Evolutionary conservation across 2,113 vertebrate genomes (phyloP).

Genomic region (Archilochus colubris): DNA sequence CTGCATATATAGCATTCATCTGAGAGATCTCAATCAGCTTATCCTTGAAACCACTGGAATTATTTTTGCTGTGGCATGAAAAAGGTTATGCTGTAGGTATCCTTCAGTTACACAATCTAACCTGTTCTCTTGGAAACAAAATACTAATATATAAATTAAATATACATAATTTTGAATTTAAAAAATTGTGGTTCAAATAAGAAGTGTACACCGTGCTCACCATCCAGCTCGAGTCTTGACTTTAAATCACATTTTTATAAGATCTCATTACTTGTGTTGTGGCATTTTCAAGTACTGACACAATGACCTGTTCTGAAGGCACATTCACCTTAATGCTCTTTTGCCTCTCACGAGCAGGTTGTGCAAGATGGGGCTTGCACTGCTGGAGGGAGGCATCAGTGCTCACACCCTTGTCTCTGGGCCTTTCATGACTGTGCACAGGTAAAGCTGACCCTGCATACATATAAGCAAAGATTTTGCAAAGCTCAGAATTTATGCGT

Average conservation of each 20-base stretch:
- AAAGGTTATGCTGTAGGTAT: not conserved
- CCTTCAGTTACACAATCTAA: not conserved
- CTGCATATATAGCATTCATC: not conserved
- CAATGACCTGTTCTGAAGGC: not conserved
- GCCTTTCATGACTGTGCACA: not conserved
- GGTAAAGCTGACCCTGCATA: slow-evolving; percentile 47
- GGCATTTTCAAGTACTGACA: not conserved
- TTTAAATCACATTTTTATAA: not conserved
- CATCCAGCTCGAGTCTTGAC: not conserved
- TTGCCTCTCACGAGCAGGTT: not conserved
- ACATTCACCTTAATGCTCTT: not conserved
- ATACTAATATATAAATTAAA: not conserved
- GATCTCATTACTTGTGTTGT: not conserved
- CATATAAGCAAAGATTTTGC: not conserved
- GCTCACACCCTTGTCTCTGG: slow-evolving; percentile 28
- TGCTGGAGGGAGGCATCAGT: not conserved
- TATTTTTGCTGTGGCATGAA: not conserved
- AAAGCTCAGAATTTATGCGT: not conserved
- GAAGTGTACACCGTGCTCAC: not conserved
- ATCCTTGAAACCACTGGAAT: not conserved
- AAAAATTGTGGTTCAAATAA: not conserved
- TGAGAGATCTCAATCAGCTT: not conserved
- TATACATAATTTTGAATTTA: not conserved
- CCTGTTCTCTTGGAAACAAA: not conserved
- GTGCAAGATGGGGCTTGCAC: slow-evolving; percentile 11